Base-by-base conservation (phyloP, 2,888 invertebrate genomes). In the Unio delphinus region DNA sequence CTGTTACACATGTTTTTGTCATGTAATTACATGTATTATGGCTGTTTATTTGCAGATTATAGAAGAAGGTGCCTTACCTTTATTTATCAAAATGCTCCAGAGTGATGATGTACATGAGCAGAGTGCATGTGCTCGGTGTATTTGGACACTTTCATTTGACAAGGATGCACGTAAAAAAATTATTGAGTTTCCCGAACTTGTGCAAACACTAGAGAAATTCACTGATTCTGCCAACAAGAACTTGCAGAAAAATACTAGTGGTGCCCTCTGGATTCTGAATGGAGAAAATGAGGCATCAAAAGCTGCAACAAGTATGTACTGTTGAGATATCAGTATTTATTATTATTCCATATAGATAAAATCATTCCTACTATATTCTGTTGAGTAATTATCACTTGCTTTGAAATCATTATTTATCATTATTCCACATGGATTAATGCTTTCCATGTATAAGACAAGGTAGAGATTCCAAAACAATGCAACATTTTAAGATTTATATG, bases 81-180 rank as follows among this genome's bases (percentile, higher is more conserved):
- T 81, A 34, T 80, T 87, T 58, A 64, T 80, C 11, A 71, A 76
- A 56, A 83, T 87, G 83, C 68, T 86, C 23, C 78, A 79, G 65
- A 73, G 77, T 45, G 82, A 82, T 0, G 80, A 83, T 56, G 75
- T 75, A 11, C 77, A 81, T 18, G 87, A 87, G 65, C 83, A 84
- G 55, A 78, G 80, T 23, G 79, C 80, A 0, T 78, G 84, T 11
- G 82, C 83, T 4, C 67, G 82, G 5, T 80, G 83, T 18, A 69
- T 87, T 7, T 87, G 86, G 86, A 85, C 85, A 15, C 74, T 87
- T n/a, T 73, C 84, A 8, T 87, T 87, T 61, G 87, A 87, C 72
- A 82, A 86, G 69, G 79, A 80, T 15, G 85, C 84, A 0, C 74
- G 81, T 28, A 76, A 80, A 56, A 73, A 77, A 67, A 75, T 86